phyloP scores from a whole-genome alignment of 1,140 invertebrate species.

The Arctopsyche grandis region DNA sequence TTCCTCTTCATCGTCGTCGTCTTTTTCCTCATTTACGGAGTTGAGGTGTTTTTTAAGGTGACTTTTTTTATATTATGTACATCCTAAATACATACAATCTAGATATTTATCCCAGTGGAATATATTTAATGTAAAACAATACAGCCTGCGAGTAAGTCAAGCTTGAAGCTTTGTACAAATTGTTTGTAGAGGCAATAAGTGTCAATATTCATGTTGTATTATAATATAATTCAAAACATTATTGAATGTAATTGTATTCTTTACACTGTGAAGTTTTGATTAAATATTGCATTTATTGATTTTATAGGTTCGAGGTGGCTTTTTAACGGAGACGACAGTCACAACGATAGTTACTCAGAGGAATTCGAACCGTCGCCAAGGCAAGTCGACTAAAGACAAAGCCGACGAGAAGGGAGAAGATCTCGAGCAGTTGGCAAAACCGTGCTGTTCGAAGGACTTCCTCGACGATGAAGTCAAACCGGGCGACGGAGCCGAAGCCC shows the following conservation, averaged over 20 bases:
- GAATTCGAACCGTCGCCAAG: slow-evolving; percentile 55
- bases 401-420: not conserved
- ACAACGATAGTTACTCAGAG: slow-evolving; percentile 65
- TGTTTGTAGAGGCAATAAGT: too few relatives aligned
- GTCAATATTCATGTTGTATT: too few relatives aligned
- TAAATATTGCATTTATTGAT: too few relatives aligned
- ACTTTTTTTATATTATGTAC: slow-evolving; percentile 48
- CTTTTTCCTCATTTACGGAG: slow-evolving; percentile 94
- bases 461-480: slow-evolving; percentile 43
- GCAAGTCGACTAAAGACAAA: slow-evolving; percentile 56
- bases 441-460: slow-evolving; percentile 46
- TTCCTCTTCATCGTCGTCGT: slow-evolving; percentile 90
- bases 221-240: too few relatives aligned
- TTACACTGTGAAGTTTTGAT: too few relatives aligned
- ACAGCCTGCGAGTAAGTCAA: too few relatives aligned
- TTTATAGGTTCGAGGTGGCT: slow-evolving; percentile 72
- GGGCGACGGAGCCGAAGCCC: slow-evolving; percentile 60
- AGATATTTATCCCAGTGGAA: too few relatives aligned
- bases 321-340: slow-evolving; percentile 69
- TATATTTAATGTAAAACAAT: too few relatives aligned
- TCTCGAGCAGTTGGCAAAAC: slow-evolving; percentile 14
- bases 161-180: too few relatives aligned
- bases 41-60: slow-evolving; percentile 95
- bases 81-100: too few relatives aligned
- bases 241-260: too few relatives aligned